These are phyloP conservation scores for Xanthorhoe spadicearia DNA, from an alignment of 2,888 invertebrate genomes.

Conservation along the genomic window DNA sequence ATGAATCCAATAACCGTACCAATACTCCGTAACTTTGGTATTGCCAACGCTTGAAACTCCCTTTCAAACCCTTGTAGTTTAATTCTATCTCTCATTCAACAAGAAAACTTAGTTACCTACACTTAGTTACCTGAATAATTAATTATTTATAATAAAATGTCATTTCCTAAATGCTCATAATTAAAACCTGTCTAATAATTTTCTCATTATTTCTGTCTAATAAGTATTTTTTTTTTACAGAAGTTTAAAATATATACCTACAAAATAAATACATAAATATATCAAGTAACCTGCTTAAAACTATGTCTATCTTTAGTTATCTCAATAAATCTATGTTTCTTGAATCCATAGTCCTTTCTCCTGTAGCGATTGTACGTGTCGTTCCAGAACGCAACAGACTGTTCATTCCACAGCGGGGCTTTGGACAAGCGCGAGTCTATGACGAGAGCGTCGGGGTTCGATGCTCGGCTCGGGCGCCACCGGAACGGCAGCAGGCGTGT, in stretches of 20 bases:
- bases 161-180: no score
- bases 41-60: background rate
- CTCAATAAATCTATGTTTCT: constrained; percentile 36
- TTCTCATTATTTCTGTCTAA: no score
- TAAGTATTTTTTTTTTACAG: background rate
- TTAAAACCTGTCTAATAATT: no score
- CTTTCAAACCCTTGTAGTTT: background rate
- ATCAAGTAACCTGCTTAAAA: background rate
- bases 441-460: constrained; percentile 69
- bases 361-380: constrained; percentile 71
- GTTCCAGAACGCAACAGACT: constrained; percentile 68
- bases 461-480: constrained; percentile 68
- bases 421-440: constrained; percentile 65
- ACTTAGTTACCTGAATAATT: background rate
- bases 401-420: constrained; percentile 67
- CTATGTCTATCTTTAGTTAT: constrained; percentile 5
- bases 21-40: background rate
- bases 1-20: background rate
- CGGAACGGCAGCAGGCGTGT: constrained; percentile 62
- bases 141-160: no score
- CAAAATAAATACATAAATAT: background rate
- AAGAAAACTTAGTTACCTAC: no score
- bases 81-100: background rate
- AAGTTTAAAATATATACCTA: no score
- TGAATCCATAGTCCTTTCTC: constrained; percentile 57